Base-by-base conservation (phyloP, 2,797 vertebrate genomes). In the Adrianichthys oophorus region DNA sequence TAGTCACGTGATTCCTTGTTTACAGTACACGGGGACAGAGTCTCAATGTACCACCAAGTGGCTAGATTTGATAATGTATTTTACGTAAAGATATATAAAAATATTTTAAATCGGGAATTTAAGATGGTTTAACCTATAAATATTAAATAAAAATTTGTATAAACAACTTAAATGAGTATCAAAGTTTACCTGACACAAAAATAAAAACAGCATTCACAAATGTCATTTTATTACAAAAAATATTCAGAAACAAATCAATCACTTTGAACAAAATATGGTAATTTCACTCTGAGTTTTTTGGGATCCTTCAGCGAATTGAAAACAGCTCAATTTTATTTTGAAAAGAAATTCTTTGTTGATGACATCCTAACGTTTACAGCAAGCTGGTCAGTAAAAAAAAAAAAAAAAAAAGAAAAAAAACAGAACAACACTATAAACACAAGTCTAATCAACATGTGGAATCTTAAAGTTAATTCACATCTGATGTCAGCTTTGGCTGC, bases 1-100 rank as follows among this genome's bases (percentile, higher is more conserved):
- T 0, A 26, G 80, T 92, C 88, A 92, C 90, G 80, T 91, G 91
- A 65, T 79, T 84, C 72, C 74, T 85, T 92, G 84, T 91, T 89
- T 90, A 90, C 86, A 41, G 70, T 74, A 18, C 58, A 2, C 3
- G 46, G 55, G 46, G 55, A 48, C 41, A 32, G 55, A 56, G 47
- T 32, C 5, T 26, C 21, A 51, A 21, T 4, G 23, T 13, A 5
- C 46, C 59, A 49, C 61, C 56, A 1, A 58, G 68, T 56, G 79
- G 74, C 41, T 18, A 10, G 0, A 45, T 1, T 66, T 3, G 6
- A 3, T 44, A 13, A 15, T 72, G 48, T 41, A 24, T 32, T 8
- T 41, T 26, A 7, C 32, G 32, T 37, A 37, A 37, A 37, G 12
- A 37, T 12, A 13, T 2, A 3, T 1, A 12, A 3, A 2, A 12